Conservation (phyloP, 2,113 vertebrate species). For the Noctilio leporinus region DNA sequence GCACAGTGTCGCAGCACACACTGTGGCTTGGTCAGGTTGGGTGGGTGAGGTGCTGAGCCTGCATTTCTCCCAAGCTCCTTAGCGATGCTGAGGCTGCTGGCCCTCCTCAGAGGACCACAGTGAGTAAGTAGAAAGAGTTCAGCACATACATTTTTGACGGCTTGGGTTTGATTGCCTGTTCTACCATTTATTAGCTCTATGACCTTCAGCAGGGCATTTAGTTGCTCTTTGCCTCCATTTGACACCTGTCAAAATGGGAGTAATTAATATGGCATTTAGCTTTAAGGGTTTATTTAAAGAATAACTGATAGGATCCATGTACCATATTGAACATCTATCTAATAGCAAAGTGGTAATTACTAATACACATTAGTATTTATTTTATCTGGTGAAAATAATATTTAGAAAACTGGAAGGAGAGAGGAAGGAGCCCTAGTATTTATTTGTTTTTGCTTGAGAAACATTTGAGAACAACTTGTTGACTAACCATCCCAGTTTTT, state of each 20-base stretch:
- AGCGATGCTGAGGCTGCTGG: neutral
- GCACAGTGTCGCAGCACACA: fast-evolving
- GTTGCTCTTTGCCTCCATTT: neutral
- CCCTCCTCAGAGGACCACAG: neutral
- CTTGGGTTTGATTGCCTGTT: neutral
- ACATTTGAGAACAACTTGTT: neutral
- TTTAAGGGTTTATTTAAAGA: neutral
- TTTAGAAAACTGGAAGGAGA: neutral
- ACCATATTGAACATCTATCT: neutral
- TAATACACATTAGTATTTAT: neutral
- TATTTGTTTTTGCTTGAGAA: slow-evolving; percentile 4
- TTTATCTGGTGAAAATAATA: slow-evolving; percentile 22
- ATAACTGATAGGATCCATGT: neutral
- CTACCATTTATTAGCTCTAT: neutral
- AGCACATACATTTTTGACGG: neutral
- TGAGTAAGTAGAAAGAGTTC: neutral
- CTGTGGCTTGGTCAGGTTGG: neutral
- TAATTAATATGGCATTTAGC: neutral
- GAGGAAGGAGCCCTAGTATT: neutral
- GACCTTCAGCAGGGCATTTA: neutral
- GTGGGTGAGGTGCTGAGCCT: neutral
- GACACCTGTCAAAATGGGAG: neutral
- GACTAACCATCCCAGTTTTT: neutral
- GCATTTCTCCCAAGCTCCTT: neutral
- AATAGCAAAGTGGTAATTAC: neutral